These are phyloP conservation scores for Antheraea assamensis DNA, from an alignment of 2,888 invertebrate species.

Conservation along the genomic window DNA sequence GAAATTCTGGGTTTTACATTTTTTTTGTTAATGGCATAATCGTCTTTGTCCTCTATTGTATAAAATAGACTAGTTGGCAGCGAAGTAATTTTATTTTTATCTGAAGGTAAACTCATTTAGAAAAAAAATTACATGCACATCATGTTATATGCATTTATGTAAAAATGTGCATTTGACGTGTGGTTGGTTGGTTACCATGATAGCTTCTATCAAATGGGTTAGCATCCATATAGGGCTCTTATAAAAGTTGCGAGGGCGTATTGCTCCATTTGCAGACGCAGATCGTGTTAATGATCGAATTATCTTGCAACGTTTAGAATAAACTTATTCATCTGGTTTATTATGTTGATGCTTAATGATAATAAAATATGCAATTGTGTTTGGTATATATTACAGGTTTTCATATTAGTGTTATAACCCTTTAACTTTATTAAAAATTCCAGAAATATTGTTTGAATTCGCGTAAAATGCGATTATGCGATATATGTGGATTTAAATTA, in stretches of 20 bases:
- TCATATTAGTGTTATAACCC: neutral
- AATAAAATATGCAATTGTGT: neutral
- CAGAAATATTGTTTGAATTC: neutral
- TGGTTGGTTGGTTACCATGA: conserved; percentile 27
- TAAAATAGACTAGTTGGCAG: conserved; percentile 18
- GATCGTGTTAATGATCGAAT: conserved; percentile 41
- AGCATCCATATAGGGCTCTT: conserved; percentile 32
- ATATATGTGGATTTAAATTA: too few relatives aligned
- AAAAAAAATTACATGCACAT: conserved; percentile 26
- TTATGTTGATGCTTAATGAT: neutral
- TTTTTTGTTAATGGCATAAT: neutral
- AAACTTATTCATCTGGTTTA: neutral
- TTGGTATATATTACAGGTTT: neutral
- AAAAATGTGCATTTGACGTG: conserved; percentile 5
- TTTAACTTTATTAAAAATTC: too few relatives aligned
- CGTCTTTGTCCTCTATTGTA: conserved; percentile 2
- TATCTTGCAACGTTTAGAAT: conserved; percentile 35
- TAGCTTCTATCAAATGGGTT: conserved; percentile 27
- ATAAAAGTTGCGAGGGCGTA: conserved; percentile 24
- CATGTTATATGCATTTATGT: conserved; percentile 18
- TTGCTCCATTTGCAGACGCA: conserved; percentile 28
- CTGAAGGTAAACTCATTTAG: conserved; percentile 29
- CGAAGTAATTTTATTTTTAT: conserved; percentile 25
- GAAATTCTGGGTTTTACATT: neutral
- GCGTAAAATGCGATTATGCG: neutral